Conservation (phyloP, 2,888 invertebrate genomes). For the Eupithecia inturbata region DNA sequence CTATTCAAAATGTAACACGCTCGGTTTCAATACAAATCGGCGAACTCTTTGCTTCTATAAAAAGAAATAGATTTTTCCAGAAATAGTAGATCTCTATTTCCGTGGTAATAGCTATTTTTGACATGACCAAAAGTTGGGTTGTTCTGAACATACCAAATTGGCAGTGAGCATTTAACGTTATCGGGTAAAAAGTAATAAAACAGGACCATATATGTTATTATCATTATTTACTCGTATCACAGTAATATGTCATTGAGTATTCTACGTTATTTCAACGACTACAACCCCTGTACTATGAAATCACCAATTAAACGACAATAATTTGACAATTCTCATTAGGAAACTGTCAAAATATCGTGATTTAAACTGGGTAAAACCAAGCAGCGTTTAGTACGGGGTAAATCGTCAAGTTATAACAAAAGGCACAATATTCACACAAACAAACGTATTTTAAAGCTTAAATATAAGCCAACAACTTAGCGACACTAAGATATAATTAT, state of each 20-base stretch:
- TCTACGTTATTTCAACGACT: background rate
- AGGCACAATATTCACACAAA: constrained; percentile 2
- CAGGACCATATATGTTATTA: no score
- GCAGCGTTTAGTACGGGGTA: background rate
- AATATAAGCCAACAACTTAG: constrained; percentile 2
- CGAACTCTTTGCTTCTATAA: no score
- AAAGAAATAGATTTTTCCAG: no score
- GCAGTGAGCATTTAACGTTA: no score
- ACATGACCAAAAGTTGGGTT: no score
- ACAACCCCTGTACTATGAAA: background rate
- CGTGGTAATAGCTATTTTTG: no score
- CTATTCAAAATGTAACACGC: no score
- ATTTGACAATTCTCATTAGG: background rate
- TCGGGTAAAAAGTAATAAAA: no score
- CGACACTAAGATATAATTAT: background rate
- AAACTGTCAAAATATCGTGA: background rate
- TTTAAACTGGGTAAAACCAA: background rate
- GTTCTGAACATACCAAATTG: no score
- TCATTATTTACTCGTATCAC: constrained; percentile 19
- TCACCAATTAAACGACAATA: background rate
- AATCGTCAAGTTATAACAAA: background rate
- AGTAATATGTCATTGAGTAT: constrained; percentile 12
- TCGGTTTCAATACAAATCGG: no score
- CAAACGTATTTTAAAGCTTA: background rate
- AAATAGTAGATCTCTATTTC: no score